phyloP scores from a whole-genome alignment of 2,888 invertebrate species.

The Rhagophthalmus giganteus region DNA sequence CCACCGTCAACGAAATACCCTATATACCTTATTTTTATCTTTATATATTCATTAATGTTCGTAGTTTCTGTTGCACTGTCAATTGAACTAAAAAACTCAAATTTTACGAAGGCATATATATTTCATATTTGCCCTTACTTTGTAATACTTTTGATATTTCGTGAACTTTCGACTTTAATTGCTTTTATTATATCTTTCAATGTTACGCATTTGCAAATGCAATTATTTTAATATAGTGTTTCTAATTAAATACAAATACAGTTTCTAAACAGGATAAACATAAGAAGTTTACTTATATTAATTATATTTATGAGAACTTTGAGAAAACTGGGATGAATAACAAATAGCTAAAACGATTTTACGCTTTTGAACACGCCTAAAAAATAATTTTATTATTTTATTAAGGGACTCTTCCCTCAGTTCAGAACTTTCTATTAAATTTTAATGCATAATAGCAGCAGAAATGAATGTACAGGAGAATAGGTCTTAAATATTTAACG shows the following conservation, averaged over 20 bases:
- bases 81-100: too few species aligned
- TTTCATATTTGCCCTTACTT: not conserved
- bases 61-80: not conserved
- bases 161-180: not conserved
- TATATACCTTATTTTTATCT: too few species aligned
- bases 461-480: slow-evolving; percentile 27
- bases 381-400: slow-evolving; percentile 34
- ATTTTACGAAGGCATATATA: not conserved
- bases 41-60: not conserved
- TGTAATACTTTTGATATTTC: not conserved
- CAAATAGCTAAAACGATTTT: slow-evolving; percentile 32
- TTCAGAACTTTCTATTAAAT: slow-evolving; percentile 31
- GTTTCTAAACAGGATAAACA: slow-evolving; percentile 26
- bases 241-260: slow-evolving; percentile 11
- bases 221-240: slow-evolving; percentile 8
- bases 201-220: slow-evolving; percentile 5
- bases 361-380: slow-evolving; percentile 31
- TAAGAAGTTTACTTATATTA: slow-evolving; percentile 27
- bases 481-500: slow-evolving; percentile 31
- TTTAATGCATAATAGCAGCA: slow-evolving; percentile 28
- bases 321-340: slow-evolving; percentile 25
- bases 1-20: too few species aligned
- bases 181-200: not conserved
- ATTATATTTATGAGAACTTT: slow-evolving; percentile 25
- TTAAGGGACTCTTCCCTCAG: slow-evolving; percentile 26